Base-by-base conservation (phyloP, 2,797 vertebrate species). In the Urophycis tenuis region DNA sequence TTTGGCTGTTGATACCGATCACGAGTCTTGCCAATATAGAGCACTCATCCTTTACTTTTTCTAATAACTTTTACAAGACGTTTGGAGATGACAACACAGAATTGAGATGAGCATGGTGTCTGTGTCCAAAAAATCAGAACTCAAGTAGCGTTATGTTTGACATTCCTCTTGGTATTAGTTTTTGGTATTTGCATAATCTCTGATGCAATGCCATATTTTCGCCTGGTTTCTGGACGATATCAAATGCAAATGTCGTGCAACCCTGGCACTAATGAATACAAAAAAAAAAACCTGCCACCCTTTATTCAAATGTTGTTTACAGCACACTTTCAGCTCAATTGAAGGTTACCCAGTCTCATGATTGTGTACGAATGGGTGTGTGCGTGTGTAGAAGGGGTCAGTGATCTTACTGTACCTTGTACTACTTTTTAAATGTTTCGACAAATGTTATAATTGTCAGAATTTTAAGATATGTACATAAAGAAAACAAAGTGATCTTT, bases 381-480 rank as follows among this genome's bases (percentile, higher is more conserved):
- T 32, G 69, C 19, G 73, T 75, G 74, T 76, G 81, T 67, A 79
- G 71, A 79, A 75, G 74, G 81, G 31, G 75, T 79, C 82, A 60
- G 86, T 84, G 30, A 75, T 49, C 60, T 77, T 80, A 81, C 82
- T 78, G 86, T 53, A 74, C 30, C 83, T 85, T 86, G 85, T 87
- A 74, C 36, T 35, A 74, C 36, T 35, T 79, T 79, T 76, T n/a
- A 84, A 80, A 77, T 79, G 78, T 89, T 83, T 86, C 72, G 41
- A 75, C 80, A 85, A 76, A 81, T 81, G 41, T 71, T 78, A 77
- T 80, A 19, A 39, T 69, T 89, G 85, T 85, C 80, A 87, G 81
- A 86, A 83, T 79, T 88, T 70, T 85, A 82, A 85, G 49, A 83
- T 75, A 73, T 90, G 91, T 90, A 90, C 77, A 91, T 86, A 89